Evolutionary conservation across 2,113 vertebrate species (phyloP).

Genomic region (Phrynosoma blainvillii): DNA sequence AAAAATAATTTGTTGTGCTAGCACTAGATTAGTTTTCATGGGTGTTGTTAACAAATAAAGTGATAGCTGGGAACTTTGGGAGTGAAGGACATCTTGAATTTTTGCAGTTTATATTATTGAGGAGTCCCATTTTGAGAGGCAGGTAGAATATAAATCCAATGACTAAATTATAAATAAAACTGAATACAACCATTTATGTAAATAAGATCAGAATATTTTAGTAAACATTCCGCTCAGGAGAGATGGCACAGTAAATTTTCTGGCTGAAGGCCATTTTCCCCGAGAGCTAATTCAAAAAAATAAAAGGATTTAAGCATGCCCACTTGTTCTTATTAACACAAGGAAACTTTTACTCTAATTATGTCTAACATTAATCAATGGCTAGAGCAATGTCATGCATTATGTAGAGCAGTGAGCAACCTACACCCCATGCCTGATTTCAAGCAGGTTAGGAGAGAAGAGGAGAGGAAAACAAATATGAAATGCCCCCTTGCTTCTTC

Average conservation of each 20-base stretch:
- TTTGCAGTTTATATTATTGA: background rate
- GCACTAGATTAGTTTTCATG: background rate
- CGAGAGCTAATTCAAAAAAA: background rate
- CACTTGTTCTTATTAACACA: background rate
- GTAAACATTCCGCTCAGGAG: too few species aligned
- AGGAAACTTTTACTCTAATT: conserved; percentile 26
- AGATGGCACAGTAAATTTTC: background rate
- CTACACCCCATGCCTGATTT: background rate
- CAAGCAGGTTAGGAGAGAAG: too few species aligned
- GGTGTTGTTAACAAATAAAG: background rate
- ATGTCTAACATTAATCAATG: background rate
- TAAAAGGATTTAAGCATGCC: background rate
- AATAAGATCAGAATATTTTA: too few species aligned
- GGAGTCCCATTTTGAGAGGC: too few species aligned
- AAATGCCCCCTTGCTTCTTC: too few species aligned
- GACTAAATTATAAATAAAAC: too few species aligned
- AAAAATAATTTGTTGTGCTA: background rate
- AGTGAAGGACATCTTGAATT: background rate
- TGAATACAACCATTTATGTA: too few species aligned
- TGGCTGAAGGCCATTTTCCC: background rate
- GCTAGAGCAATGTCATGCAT: background rate
- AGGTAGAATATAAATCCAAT: too few species aligned
- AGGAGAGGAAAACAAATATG: too few species aligned
- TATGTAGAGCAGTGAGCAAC: background rate
- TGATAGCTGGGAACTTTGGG: background rate